A percentile compares a stretch with the other conserved stretches of the same genome.
Conservation (phyloP, 1,140 invertebrate species). For the Platorchestia sp. region DNA sequence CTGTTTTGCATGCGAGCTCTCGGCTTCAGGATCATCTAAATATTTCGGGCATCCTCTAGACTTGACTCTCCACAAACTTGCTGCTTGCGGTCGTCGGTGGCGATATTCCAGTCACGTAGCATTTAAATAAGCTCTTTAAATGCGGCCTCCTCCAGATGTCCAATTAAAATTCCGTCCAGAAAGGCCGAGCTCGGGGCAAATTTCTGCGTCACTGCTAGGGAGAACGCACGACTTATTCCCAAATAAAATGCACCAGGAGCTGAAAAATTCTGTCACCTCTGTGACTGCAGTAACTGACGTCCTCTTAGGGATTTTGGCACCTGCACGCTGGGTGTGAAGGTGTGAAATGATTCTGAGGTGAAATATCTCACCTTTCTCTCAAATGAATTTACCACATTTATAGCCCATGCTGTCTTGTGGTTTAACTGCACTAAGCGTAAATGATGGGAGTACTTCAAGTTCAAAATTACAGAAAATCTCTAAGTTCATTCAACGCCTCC, state of each 20-base stretch:
- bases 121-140: conserved; percentile 40
- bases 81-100: conserved; percentile 30
- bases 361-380: background rate
- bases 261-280: background rate
- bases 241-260: background rate
- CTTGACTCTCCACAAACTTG: background rate
- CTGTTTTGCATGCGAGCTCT: background rate
- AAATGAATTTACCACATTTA: background rate
- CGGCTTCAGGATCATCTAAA: background rate
- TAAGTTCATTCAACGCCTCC: too few relatives aligned
- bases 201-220: background rate
- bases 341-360: background rate
- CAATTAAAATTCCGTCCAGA: conserved; percentile 31
- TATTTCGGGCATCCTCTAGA: conserved; percentile 6
- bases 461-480: too few relatives aligned
- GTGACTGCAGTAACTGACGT: background rate
- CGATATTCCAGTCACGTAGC: conserved; percentile 18
- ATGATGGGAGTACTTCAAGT: too few relatives aligned
- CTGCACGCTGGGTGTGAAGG: background rate
- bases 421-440: too few relatives aligned
- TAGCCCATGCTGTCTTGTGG: background rate
- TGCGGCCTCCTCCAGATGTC: conserved; percentile 4
- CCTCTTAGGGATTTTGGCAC: background rate
- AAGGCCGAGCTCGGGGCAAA: background rate
- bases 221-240: background rate